A percentile compares a stretch with the other conserved stretches of the same genome.
phyloP scores from a whole-genome alignment of 2,797 vertebrate species.

The Gambusia yucatana region DNA sequence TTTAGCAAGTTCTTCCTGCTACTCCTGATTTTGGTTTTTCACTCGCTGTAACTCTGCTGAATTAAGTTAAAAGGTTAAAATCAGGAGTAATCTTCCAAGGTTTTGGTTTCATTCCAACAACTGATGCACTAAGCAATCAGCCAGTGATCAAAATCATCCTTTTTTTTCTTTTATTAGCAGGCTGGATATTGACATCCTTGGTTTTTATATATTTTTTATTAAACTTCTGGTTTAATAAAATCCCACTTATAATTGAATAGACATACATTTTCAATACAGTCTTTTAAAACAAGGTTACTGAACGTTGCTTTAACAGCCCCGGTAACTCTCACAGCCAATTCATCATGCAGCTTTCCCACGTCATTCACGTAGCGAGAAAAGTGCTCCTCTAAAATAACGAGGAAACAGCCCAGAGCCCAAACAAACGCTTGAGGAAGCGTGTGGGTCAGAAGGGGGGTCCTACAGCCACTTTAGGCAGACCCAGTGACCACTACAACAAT shows the following conservation, averaged over 20 bases:
- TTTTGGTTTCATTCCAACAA: neutral
- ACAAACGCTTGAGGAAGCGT: conserved; percentile 35
- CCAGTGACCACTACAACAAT: conserved; percentile 26
- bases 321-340: neutral
- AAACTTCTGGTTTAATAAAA: neutral
- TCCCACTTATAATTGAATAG: neutral
- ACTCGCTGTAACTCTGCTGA: neutral
- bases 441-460: conserved; percentile 31
- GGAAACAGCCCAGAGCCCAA: conserved; percentile 20
- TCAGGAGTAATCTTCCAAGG: neutral
- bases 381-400: conserved; percentile 12
- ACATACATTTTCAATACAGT: neutral
- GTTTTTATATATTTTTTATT: neutral
- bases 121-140: neutral
- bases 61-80: neutral
- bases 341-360: conserved; percentile 13
- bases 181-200: neutral
- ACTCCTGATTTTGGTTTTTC: neutral
- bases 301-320: conserved; percentile 7
- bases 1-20: conserved; percentile 1
- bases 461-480: conserved; percentile 32
- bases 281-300: neutral
- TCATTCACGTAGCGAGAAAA: conserved; percentile 30
- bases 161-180: neutral
- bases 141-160: neutral